These are phyloP conservation scores for Sinocyclocheilus anshuiensis DNA, from an alignment of 2,113 vertebrate species.

Conservation along the genomic window DNA sequence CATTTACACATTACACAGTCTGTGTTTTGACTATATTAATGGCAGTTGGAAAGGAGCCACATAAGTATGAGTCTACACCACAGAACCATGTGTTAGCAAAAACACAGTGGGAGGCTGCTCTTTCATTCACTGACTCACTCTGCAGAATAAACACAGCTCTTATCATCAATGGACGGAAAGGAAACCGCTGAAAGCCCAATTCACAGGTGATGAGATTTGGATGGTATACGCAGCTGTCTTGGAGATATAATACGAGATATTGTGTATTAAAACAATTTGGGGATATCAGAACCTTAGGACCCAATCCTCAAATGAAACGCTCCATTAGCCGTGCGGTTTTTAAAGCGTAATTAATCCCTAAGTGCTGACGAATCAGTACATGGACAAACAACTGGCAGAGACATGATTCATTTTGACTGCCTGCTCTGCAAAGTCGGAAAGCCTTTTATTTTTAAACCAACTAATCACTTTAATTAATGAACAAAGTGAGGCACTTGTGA, in stretches of 20 bases:
- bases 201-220: conserved; percentile 32
- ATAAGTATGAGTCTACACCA: conserved; percentile 16
- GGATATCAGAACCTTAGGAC: neutral
- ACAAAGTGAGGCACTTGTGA: conserved; percentile 11
- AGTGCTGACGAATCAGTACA: conserved; percentile 38
- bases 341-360: conserved; percentile 45
- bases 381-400: conserved; percentile 17
- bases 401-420: conserved; percentile 34
- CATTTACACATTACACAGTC: neutral
- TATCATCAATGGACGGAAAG: conserved; percentile 25
- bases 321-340: conserved; percentile 24
- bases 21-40: conserved; percentile 35
- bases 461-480: conserved; percentile 52
- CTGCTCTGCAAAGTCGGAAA: conserved; percentile 28
- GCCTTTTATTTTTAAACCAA: conserved; percentile 41
- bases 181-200: conserved; percentile 29
- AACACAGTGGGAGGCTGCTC: neutral
- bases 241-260: conserved; percentile 15
- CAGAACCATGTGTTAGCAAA: conserved; percentile 32
- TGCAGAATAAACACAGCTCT: conserved; percentile 34
- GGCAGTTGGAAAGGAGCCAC: conserved; percentile 42
- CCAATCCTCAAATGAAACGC: neutral
- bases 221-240: conserved; percentile 14
- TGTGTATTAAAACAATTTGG: conserved; percentile 13
- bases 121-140: conserved; percentile 36